Base-by-base conservation (phyloP, 2,113 vertebrate genomes). In the Capreolus pygargus region DNA sequence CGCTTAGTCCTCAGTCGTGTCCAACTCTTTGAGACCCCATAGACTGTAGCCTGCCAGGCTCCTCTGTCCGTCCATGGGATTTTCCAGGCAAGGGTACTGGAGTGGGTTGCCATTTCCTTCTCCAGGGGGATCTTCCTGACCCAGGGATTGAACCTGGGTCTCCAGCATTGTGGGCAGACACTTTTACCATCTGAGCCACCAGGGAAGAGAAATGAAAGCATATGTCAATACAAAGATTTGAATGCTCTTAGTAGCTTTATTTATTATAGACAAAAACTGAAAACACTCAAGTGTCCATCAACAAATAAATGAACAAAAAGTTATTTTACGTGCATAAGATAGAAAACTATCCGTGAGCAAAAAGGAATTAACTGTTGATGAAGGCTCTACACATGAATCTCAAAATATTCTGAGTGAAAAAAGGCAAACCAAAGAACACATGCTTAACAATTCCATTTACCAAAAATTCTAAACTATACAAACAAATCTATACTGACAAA, bases 171-270 rank as follows among this genome's bases (percentile, higher is more conserved):
- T 50, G 47, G 47, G 47, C 47, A 50, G 47, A 50, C 47, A 1
- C 47, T 50, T 50, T 50, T 50, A 50, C 47, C 47, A 50, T 50
- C 47, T 50, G 12, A 50, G 12, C 47, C 47, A 14, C 47, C 12
- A 50, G 47, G 47, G 47, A 94, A 96, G 43, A 96, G 33, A 96
- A 93, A 91, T 94, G 52, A 95, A 96, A 95, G 36, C 27, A 39
- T 86, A 87, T 93, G 14, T 86, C 83, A 82, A 25, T 67, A 78
- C 36, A 93, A 87, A 97, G 50, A 81, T 28, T 28, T 98, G 95
- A 91, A 91, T 79, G 23, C 21, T 96, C 58, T 57, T 50, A 82
- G 25, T 57, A 82, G 17, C n/a, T 67, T 89, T 91, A 61, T 47
- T 52, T 92, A 78, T 60, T 74, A 76, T 67, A 88, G 27, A 36